Evolutionary conservation across 1,140 invertebrate species (phyloP), one percentile per base, ranked within the genome.

Genomic region (Camponotus vicinus): DNA sequence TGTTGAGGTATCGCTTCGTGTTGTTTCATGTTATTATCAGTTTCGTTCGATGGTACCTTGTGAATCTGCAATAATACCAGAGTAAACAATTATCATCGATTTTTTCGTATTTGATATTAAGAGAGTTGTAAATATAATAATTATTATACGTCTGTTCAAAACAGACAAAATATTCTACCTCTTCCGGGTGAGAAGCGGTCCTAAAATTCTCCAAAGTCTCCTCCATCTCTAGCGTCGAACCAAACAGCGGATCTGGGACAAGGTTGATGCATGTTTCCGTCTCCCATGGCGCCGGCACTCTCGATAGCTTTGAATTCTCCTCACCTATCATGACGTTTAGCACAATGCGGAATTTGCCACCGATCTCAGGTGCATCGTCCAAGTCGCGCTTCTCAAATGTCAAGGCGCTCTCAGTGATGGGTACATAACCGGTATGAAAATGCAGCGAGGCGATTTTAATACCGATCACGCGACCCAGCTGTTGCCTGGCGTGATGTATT

Each of bases 401-500:
- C 34, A 99, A 94, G 49, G 96, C 96, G 69, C 97, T 97, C 88
- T 98, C 97, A 85, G 97, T 97, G 86, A 97, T 96, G 1, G 96
- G 95, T 57, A 99, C 96, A 92, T 98, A 99, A 40, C 98, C 98
- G 27, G 98, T 98, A 93, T 99, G 97, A 90, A 99, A 97, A 95
- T 98, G 97, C 2, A 99, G 92, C 83, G 98, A 97, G 40, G 98
- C 97, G 88, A 99, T 98, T 93, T 98, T 98, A 83, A 99, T 97
- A 7, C 98, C 97, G 91, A 97, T 97, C 88, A 98, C 97, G 15
- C 97, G 96, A 13, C 97, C 97, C 13, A 98, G 96, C 49, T 98
- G 98, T 92, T 98, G 97, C 2, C 98, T 96, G 5, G 98, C 98
- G 95, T 99, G 98, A 92, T 97, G 98, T 9, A 98, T 95, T 42